These are phyloP conservation scores for Pseudonaja textilis DNA, from an alignment of 2,113 vertebrate genomes.

Conservation along the genomic window DNA sequence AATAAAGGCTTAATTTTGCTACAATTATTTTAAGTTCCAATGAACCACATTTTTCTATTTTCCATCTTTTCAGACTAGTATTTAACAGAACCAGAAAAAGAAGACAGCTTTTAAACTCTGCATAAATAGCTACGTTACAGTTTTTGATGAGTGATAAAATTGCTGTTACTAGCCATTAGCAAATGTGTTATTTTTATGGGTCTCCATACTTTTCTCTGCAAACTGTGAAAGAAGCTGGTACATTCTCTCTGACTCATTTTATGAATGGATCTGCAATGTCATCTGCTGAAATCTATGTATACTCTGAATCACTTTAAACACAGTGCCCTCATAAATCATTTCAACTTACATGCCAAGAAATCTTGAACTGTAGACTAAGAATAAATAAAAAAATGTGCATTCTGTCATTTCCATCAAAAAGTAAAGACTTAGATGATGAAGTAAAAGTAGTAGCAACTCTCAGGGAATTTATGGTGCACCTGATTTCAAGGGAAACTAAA, in stretches of 20 bases:
- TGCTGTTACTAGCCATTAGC: not conserved
- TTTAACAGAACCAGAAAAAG: not conserved
- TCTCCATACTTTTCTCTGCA: not conserved
- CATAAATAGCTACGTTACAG: slow-evolving; percentile 1
- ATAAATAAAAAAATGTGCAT: not conserved
- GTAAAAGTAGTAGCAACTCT: not conserved
- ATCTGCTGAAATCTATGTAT: not conserved
- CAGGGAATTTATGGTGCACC: not conserved
- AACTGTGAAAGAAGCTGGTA: slow-evolving; percentile 1
- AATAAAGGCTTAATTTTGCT: not conserved
- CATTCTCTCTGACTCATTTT: slow-evolving; percentile 9
- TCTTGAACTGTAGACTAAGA: not conserved
- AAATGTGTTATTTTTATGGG: not conserved
- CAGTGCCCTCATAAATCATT: not conserved
- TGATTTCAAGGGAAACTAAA: not conserved
- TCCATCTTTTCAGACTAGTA: not conserved
- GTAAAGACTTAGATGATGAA: not conserved
- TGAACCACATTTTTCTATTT: not conserved
- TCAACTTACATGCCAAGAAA: not conserved
- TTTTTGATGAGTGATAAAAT: not conserved
- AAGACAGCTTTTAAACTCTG: not conserved
- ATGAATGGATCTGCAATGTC: slow-evolving; percentile 13
- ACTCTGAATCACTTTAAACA: not conserved
- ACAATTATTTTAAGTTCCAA: not conserved
- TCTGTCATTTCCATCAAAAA: not conserved